phyloP scores from a whole-genome alignment of 2,888 invertebrate species.

The Drosophila subsilvestris region DNA sequence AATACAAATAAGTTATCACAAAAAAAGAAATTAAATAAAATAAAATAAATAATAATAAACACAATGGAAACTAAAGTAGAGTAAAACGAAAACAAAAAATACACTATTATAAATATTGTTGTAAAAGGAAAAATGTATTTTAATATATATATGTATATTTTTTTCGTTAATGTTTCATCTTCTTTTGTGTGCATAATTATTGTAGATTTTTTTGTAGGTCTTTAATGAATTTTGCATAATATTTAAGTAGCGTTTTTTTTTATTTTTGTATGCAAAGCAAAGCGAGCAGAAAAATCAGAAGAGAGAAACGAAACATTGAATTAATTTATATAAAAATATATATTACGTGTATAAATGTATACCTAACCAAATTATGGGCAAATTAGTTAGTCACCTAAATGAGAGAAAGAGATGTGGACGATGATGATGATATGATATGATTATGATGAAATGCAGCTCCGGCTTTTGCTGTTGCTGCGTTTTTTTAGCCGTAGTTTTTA shows the following conservation, averaged over 20 bases:
- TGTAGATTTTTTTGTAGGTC: slow-evolving; percentile 58
- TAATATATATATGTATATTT: not conserved
- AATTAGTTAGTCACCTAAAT: slow-evolving; percentile 61
- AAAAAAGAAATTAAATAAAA: slow-evolving; percentile 45
- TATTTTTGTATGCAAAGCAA: slow-evolving; percentile 71
- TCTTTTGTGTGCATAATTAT: slow-evolving; percentile 16
- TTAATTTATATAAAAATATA: slow-evolving; percentile 58
- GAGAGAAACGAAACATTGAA: slow-evolving; percentile 53
- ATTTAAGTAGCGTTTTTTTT: slow-evolving; percentile 68
- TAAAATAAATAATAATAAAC: slow-evolving; percentile 11
- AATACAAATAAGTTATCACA: slow-evolving; percentile 55
- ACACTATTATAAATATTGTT: slow-evolving; percentile 55
- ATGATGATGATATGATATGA: slow-evolving; percentile 19
- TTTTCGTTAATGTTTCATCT: slow-evolving; percentile 17
- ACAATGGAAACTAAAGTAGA: slow-evolving; percentile 15
- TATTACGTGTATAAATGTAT: slow-evolving; percentile 8
- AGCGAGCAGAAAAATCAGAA: slow-evolving; percentile 46
- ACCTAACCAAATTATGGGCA: slow-evolving; percentile 43
- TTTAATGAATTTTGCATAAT: slow-evolving; percentile 68
- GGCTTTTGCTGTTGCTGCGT: slow-evolving; percentile 49
- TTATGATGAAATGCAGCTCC: slow-evolving; percentile 37
- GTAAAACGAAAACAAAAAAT: slow-evolving; percentile 43
- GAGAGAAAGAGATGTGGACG: slow-evolving; percentile 41
- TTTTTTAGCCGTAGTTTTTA: slow-evolving; percentile 49
- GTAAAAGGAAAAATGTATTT: slow-evolving; percentile 31